A percentile compares a stretch with the other conserved stretches of the same genome.
These are phyloP conservation scores for Tholera decimalis DNA, from an alignment of 2,888 invertebrate species.

Conservation along the genomic window DNA sequence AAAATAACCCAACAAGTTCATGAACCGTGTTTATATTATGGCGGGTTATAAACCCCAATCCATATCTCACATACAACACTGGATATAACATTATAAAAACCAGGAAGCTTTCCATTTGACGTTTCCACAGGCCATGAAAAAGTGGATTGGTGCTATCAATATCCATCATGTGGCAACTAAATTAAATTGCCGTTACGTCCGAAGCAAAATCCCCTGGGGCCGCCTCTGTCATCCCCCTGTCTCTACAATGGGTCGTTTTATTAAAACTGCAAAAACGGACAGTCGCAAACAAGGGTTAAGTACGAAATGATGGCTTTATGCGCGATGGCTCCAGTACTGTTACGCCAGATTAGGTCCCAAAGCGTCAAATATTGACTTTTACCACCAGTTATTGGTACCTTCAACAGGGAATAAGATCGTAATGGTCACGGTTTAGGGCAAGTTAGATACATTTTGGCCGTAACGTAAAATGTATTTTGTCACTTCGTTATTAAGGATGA, in stretches of 20 bases:
- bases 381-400: constrained; percentile 63
- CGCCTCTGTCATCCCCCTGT: constrained; percentile 68
- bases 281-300: constrained; percentile 75
- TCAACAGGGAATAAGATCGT: constrained; percentile 58
- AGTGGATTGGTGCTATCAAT: constrained; percentile 70
- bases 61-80: constrained; percentile 43
- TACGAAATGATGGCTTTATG: constrained; percentile 73
- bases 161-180: constrained; percentile 69
- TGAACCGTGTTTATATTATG: constrained; percentile 45
- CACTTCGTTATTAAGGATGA: background rate
- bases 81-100: constrained; percentile 57
- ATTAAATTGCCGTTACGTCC: constrained; percentile 69
- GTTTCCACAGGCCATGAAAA: constrained; percentile 65
- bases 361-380: constrained; percentile 67
- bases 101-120: constrained; percentile 59
- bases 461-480: constrained; percentile 35
- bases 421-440: constrained; percentile 53
- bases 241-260: constrained; percentile 71
- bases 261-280: constrained; percentile 78
- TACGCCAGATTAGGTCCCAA: constrained; percentile 58
- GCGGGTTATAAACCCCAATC: constrained; percentile 46
- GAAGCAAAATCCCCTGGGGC: constrained; percentile 59
- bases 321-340: constrained; percentile 55
- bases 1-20: constrained; percentile 45
- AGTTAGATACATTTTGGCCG: constrained; percentile 42